Evolutionary conservation across 2,888 invertebrate genomes (phyloP), one percentile per base, ranked within the genome.

Genomic region (Leptopterna dolabrata): DNA sequence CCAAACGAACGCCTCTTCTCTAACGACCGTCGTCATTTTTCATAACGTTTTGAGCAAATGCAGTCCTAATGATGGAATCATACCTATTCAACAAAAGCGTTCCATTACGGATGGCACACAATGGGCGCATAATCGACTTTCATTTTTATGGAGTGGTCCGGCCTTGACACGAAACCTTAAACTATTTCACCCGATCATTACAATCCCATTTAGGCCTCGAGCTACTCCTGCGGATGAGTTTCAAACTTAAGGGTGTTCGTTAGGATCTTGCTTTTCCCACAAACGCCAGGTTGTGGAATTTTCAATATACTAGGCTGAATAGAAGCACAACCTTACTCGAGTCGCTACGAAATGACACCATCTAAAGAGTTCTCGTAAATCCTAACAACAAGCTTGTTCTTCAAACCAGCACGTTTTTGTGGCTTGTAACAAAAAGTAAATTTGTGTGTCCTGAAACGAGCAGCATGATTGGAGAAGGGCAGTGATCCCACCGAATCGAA

Each of bases 61-160:
- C 78, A 24, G 43, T n/a, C 78, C 78, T 78, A 78, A 78, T 45
- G 78, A 78, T 78, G 41, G 78, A 27, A 45, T 78, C 78, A 27
- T 45, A 36, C 36, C 36, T 36, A 78, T 78, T 45, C 41, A 43
- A 78, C 45, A 41, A 45, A 45, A 78, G 78, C 27, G 63, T 63
- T 63, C 45, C 43, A 78, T 73, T 41, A 73, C 73, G 73, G 73
- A 41, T 41, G 36, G 36, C 36, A 73, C 36, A 27, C 27, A 78
- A 78, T 24, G 41, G 43, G 36, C 36, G 45, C 78, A 19, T 45
- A 78, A 78, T 45, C 78, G 24, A 78, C 78, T 78, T 78, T 78
- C 78, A 73, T 73, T 63, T 63, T 63, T 63, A 63, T 63, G 63
- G 27, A 63, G 63, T 63, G 63, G 63, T 13, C 63, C 63, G 63